These are phyloP conservation scores for Apistogramma diplotaenia DNA, from an alignment of 2,113 vertebrate genomes.

Conservation along the genomic window DNA sequence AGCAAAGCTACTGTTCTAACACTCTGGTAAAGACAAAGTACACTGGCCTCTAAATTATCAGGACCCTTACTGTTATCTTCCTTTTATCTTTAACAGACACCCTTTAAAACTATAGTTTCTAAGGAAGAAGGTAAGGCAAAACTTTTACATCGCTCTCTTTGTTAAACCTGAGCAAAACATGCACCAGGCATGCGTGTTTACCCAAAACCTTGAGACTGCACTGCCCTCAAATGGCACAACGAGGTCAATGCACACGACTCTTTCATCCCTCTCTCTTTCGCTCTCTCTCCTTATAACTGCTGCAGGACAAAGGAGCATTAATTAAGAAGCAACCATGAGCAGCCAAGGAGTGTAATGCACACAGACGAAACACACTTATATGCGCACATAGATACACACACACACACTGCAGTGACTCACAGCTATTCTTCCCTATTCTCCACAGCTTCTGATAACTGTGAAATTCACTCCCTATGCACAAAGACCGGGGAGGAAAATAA, in stretches of 20 bases:
- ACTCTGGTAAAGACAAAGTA: background rate
- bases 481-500: conserved; percentile 82
- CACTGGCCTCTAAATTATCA: background rate
- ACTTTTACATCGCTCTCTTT: conserved; percentile 41
- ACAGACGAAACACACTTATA: conserved; percentile 39
- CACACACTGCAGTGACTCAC: conserved; percentile 47
- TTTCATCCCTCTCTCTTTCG: conserved; percentile 35
- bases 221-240: conserved; percentile 86
- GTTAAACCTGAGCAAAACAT: conserved; percentile 27
- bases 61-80: background rate
- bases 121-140: conserved; percentile 13
- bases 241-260: conserved; percentile 66
- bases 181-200: conserved; percentile 18
- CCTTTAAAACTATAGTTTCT: conserved; percentile 3
- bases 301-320: conserved; percentile 76
- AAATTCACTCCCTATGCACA: conserved; percentile 83
- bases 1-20: background rate
- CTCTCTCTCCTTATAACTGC: conserved; percentile 53
- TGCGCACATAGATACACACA: conserved; percentile 24
- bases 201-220: conserved; percentile 78
- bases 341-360: conserved; percentile 70
- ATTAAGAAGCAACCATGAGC: conserved; percentile 80
- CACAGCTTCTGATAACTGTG: conserved; percentile 82
- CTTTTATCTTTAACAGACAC: background rate
- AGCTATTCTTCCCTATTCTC: conserved; percentile 60